Conservation (phyloP, 2,113 vertebrate species). For the Microcebus murinus region DNA sequence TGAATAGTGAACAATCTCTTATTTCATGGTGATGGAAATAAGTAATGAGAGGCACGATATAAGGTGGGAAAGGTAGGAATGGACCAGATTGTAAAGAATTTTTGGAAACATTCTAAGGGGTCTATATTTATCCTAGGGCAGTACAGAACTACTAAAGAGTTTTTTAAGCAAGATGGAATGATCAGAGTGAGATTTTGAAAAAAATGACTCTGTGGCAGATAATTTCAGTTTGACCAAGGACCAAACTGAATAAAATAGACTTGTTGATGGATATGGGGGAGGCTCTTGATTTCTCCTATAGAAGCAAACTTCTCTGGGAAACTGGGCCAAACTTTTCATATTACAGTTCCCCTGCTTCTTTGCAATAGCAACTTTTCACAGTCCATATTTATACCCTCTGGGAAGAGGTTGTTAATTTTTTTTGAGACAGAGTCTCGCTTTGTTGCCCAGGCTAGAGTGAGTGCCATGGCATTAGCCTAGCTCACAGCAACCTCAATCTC, state of each 20-base stretch:
- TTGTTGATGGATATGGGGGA: background rate
- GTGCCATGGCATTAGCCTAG: too few species aligned
- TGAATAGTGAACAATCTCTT: background rate
- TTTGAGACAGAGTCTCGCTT: too few species aligned
- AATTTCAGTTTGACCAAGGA: constrained; percentile 40
- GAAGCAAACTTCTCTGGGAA: background rate
- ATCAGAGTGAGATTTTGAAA: constrained; percentile 29
- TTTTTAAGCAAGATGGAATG: constrained; percentile 38
- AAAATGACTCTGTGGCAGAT: background rate
- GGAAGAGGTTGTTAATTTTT: background rate
- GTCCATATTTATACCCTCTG: background rate
- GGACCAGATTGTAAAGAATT: background rate
- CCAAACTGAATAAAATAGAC: background rate
- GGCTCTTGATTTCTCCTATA: background rate
- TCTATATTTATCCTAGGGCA: background rate
- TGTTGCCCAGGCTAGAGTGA: too few species aligned
- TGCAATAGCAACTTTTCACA: background rate
- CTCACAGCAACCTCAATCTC: too few species aligned
- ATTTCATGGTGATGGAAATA: constrained; percentile 16
- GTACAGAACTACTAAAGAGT: background rate
- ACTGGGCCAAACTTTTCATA: constrained; percentile 12
- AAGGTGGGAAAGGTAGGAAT: background rate
- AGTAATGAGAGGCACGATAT: background rate
- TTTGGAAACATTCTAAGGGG: background rate
- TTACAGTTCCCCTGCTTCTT: background rate